Percentiles rank a stretch among this genome's conserved stretches.
phyloP scores from a whole-genome alignment of 2,797 vertebrate genomes.

The Halcyon chelicuti region DNA sequence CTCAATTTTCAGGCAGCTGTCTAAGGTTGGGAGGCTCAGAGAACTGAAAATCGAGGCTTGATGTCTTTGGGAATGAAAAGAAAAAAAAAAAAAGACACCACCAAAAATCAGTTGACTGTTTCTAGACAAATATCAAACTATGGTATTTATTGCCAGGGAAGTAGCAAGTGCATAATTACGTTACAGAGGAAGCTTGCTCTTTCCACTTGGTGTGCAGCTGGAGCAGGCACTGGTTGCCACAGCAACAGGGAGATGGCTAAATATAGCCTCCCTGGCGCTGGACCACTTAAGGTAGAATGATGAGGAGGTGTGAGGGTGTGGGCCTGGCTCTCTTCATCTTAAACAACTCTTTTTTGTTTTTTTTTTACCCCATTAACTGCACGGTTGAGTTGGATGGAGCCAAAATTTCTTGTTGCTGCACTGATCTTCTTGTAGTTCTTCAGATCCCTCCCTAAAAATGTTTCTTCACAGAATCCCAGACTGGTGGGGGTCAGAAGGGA shows the following conservation, averaged over 20 bases:
- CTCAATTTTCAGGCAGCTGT: neutral
- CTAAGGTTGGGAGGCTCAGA: neutral
- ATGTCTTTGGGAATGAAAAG: neutral
- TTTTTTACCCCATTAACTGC: neutral
- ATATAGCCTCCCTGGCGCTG: conserved; percentile 74
- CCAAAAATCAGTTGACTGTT: conserved; percentile 21
- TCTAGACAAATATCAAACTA: conserved; percentile 64
- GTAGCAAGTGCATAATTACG: conserved; percentile 77
- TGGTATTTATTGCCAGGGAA: conserved; percentile 70
- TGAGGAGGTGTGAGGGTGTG: conserved; percentile 67
- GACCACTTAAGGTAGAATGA: conserved; percentile 77
- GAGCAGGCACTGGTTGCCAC: conserved; percentile 79
- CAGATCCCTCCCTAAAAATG: neutral
- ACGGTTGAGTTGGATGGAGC: neutral
- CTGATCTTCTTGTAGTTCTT: neutral
- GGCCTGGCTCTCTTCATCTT: conserved; percentile 52
- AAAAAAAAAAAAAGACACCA: neutral
- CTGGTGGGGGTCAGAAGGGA: too few species aligned
- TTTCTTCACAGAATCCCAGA: neutral
- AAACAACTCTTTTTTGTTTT: conserved; percentile 14
- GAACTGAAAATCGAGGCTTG: neutral
- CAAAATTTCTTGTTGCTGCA: neutral
- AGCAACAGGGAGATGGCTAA: conserved; percentile 80
- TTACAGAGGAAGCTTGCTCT: conserved; percentile 77
- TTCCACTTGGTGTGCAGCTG: conserved; percentile 78